These are phyloP conservation scores for Tanytarsus gracilentus DNA, from an alignment of 2,888 invertebrate genomes.

Conservation along the genomic window DNA sequence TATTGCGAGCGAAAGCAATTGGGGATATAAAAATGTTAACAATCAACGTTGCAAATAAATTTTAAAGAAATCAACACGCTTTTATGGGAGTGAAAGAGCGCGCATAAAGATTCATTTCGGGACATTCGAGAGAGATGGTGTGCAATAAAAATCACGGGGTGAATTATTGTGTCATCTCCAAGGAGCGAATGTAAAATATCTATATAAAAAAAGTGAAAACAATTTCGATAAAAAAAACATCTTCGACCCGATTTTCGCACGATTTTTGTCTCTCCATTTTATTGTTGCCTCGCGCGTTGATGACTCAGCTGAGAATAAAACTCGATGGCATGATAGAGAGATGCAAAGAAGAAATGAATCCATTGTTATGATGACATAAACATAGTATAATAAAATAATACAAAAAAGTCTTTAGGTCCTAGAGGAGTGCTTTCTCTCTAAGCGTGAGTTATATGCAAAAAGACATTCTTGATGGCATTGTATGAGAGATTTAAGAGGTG, in stretches of 20 bases:
- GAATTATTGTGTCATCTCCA: too few species aligned
- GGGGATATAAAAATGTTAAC: slow-evolving; percentile 21
- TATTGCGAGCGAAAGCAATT: background rate
- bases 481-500: background rate
- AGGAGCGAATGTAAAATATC: too few species aligned
- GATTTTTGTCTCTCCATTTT: background rate
- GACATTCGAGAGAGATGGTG: too few species aligned
- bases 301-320: background rate
- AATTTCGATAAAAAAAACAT: background rate
- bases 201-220: background rate
- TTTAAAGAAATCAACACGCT: slow-evolving; percentile 17
- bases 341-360: background rate
- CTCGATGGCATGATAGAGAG: background rate
- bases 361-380: slow-evolving; percentile 26
- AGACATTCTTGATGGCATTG: too few species aligned
- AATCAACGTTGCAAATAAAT: slow-evolving; percentile 19
- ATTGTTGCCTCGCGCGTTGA: slow-evolving; percentile 4
- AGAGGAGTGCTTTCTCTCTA: background rate
- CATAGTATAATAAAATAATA: slow-evolving; percentile 23
- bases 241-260: background rate
- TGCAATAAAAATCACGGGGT: too few species aligned
- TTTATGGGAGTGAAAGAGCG: background rate
- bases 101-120: too few species aligned
- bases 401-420: slow-evolving; percentile 8
- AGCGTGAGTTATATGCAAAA: background rate